Evolutionary conservation across 2,888 invertebrate species (phyloP).

Genomic region (Pristionchus maxplancki): DNA sequence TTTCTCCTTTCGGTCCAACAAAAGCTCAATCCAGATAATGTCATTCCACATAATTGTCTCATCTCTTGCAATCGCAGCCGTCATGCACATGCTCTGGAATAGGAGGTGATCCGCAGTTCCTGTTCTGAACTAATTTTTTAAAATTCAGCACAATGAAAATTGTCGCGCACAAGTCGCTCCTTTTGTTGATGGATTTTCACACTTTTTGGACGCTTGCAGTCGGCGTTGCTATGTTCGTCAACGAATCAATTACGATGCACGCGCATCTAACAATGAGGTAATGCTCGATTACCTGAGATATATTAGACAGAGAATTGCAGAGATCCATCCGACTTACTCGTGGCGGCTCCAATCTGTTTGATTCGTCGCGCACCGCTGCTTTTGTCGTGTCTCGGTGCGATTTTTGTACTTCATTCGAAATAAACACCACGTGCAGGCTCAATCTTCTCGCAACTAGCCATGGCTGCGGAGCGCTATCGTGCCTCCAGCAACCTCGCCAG

Average conservation of each 20-base stretch:
- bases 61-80: not conserved
- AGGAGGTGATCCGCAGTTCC: not conserved
- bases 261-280: not conserved
- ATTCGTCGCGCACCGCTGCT: not conserved
- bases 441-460: not conserved
- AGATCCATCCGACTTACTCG: not conserved
- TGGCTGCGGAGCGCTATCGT: not conserved
- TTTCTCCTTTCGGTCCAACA: no score
- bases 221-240: not conserved
- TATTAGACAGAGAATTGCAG: not conserved
- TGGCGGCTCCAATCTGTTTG: not conserved
- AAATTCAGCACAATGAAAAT: not conserved
- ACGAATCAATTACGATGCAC: not conserved
- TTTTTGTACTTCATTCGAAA: not conserved
- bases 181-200: not conserved
- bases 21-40: not conserved
- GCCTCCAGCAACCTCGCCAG: not conserved
- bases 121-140: no score
- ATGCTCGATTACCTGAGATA: not conserved
- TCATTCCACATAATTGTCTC: not conserved
- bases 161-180: not conserved
- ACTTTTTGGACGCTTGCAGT: not conserved
- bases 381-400: not conserved
- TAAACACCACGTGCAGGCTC: not conserved
- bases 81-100: not conserved